Base-by-base conservation (phyloP, 2,888 invertebrate species). In the Oxystoma pomonae region DNA sequence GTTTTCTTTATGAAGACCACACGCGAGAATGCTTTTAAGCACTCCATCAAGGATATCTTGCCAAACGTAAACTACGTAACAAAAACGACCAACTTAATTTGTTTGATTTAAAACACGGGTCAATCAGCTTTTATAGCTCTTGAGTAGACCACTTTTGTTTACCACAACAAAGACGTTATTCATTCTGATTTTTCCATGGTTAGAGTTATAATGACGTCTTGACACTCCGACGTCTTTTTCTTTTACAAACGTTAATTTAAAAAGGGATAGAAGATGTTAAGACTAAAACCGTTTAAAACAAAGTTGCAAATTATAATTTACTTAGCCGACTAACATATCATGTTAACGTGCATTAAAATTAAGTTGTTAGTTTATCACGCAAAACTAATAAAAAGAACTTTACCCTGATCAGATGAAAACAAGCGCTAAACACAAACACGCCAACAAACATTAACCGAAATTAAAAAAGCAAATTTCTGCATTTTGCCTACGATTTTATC, bases 321-420 rank as follows among this genome's bases (percentile, higher is more conserved):
- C n/a, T n/a, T 35, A 35, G 12, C 35, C 35, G 12, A 35, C 35
- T 35, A 35, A 35, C 35, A 7, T 35, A 7, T 35, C 35, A 35
- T 35, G 35, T 35, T 35, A 35, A 35, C 3, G 5, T 7, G 35
- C 35, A 35, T 35, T 35, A 35, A 35, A 35, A 35, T 35, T 35
- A 35, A 35, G 35, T 35, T 35, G 35, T 35, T 35, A 12, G 35
- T 35, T 12, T 7, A 12, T 12, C 35, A 35, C 35, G 35, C 70
- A 72, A 68, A 69, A 35, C 35, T 35, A 35, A 35, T 35, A 35
- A 35, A 35, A 35, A 35, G 35, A 35, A 35, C 35, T 35, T 35
- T 35, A 35, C 35, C 35, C 35, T 35, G 35, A 35, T 35, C 35
- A 35, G 35, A 35, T 35, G 35, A 35, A 35, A 35, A 35, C 35